Evolutionary conservation across 2,113 vertebrate genomes (phyloP).

Genomic region (Casuarius casuarius): DNA sequence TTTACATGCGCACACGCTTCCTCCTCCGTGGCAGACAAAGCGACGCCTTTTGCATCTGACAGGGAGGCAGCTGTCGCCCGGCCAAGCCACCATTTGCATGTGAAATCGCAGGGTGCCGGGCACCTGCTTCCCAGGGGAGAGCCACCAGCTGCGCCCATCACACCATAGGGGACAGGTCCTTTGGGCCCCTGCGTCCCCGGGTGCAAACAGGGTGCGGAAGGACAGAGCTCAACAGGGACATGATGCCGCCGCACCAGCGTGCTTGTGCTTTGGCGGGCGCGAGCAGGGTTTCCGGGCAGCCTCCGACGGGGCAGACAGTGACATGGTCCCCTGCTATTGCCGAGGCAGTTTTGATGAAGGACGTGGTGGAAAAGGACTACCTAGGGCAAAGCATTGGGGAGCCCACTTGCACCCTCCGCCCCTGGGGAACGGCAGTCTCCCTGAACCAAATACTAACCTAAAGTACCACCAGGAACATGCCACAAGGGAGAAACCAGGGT

Average conservation of each 20-base stretch:
- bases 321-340: background rate
- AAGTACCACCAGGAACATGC: background rate
- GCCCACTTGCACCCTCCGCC: background rate
- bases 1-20: background rate
- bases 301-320: background rate
- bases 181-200: background rate
- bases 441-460: background rate
- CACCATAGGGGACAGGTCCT: background rate
- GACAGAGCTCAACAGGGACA: background rate
- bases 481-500: background rate
- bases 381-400: background rate
- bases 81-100: rapidly evolving
- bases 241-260: background rate
- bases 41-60: background rate
- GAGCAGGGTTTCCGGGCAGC: background rate
- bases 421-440: background rate
- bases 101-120: background rate
- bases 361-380: background rate
- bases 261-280: background rate
- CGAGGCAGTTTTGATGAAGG: background rate
- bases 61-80: background rate
- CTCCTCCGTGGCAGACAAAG: background rate
- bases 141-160: background rate
- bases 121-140: background rate
- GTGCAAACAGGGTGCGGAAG: background rate